Evolutionary conservation across 2,888 invertebrate species (phyloP).

Genomic region (Cephus pygmeus): DNA sequence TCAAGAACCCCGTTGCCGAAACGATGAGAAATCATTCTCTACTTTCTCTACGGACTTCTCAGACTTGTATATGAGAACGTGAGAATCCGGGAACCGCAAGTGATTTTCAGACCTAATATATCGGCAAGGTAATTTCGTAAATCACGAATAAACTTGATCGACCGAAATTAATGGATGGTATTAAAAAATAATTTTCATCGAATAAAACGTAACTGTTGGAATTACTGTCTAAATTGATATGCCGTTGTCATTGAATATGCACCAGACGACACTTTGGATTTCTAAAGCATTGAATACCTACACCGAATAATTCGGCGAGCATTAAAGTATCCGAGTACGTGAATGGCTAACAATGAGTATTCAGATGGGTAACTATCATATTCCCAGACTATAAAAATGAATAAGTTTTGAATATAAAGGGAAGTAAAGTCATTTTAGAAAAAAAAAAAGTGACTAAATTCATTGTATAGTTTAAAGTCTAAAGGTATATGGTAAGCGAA

Average conservation of each 20-base stretch:
- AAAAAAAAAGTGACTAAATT: not conserved
- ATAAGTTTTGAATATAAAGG: not conserved
- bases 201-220: not conserved
- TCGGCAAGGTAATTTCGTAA: not conserved
- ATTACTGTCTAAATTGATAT: not conserved
- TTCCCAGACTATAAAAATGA: not conserved
- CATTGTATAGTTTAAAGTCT: not conserved
- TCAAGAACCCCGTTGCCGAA: slow-evolving; percentile 11
- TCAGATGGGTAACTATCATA: not conserved
- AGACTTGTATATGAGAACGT: not conserved
- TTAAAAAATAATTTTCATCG: not conserved
- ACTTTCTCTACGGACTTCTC: not conserved
- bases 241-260: not conserved
- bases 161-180: not conserved
- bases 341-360: not conserved
- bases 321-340: not conserved
- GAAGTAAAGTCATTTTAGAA: not conserved
- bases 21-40: slow-evolving; percentile 2
- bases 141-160: not conserved
- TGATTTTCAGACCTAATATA: not conserved
- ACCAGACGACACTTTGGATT: not conserved
- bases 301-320: not conserved
- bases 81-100: not conserved
- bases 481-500: not conserved
- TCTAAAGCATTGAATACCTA: not conserved